phyloP scores from a whole-genome alignment of 2,888 invertebrate species.

The Nomada fabriciana region DNA sequence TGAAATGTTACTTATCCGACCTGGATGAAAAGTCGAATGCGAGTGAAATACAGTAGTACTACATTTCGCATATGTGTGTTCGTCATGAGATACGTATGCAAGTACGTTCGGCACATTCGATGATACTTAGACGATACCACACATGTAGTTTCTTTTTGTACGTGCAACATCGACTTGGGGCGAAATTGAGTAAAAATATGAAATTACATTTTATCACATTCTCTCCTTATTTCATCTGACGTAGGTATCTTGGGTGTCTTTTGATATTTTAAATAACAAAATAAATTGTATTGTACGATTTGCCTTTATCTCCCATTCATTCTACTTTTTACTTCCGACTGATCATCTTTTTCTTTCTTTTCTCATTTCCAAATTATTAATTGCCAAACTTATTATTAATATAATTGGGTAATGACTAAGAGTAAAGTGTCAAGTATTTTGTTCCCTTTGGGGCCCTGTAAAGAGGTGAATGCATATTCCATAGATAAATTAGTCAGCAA shows the following conservation, averaged over 20 bases:
- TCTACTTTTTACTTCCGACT: neutral
- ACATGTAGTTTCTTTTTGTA: neutral
- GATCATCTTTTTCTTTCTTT: neutral
- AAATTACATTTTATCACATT: conserved; percentile 20
- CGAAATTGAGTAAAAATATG: no score
- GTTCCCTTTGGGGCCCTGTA: conserved; percentile 65
- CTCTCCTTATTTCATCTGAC: neutral
- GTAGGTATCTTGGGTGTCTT: conserved; percentile 34
- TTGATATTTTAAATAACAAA: conserved; percentile 53
- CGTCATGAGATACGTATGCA: neutral
- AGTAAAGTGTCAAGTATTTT: conserved; percentile 23
- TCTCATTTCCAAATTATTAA: neutral
- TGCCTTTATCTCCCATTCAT: neutral
- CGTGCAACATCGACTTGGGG: no score
- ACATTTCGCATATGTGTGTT: neutral
- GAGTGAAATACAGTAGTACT: conserved; percentile 64
- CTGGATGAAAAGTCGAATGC: conserved; percentile 13
- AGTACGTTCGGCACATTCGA: neutral
- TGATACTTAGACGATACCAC: neutral
- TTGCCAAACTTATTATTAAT: conserved; percentile 21
- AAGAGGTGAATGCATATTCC: conserved; percentile 57
- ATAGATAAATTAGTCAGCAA: conserved; percentile 26
- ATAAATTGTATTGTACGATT: conserved; percentile 23
- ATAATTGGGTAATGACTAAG: conserved; percentile 11
- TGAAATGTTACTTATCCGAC: conserved; percentile 35